Percentiles rank a stretch among this genome's conserved stretches.
phyloP scores from a whole-genome alignment of 2,113 vertebrate genomes.

The Pholis gunnellus region DNA sequence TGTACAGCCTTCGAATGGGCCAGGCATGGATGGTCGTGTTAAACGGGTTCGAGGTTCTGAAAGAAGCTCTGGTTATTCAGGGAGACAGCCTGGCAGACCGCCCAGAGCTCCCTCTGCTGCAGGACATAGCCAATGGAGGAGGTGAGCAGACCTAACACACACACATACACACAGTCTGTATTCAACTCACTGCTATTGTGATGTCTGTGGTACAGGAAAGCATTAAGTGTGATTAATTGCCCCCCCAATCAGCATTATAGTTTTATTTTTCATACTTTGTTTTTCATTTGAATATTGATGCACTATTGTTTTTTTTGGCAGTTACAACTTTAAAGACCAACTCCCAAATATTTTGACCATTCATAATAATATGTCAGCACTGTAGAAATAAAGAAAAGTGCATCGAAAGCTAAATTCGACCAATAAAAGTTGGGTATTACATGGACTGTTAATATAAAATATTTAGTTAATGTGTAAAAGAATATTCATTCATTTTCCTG shows the following conservation, averaged over 20 bases:
- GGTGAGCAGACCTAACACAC: constrained; percentile 31
- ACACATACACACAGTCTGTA: not conserved
- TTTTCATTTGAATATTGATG: no score
- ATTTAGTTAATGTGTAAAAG: not conserved
- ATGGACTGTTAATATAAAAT: not conserved
- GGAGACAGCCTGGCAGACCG: constrained; percentile 64
- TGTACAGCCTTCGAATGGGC: constrained; percentile 65
- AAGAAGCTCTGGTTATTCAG: constrained; percentile 66
- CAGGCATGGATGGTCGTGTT: constrained; percentile 49
- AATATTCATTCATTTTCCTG: not conserved
- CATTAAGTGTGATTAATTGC: not conserved
- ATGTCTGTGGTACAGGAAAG: not conserved
- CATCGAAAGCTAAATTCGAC: not conserved
- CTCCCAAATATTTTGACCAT: not conserved
- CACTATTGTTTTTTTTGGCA: not conserved
- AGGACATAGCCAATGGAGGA: not conserved
- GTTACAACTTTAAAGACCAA: not conserved
- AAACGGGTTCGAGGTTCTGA: constrained; percentile 56
- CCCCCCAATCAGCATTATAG: not conserved
- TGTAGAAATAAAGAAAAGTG: not conserved
- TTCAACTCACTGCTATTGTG: not conserved
- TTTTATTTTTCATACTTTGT: not conserved
- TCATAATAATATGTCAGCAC: not conserved
- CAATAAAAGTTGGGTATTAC: not conserved
- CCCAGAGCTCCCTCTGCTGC: constrained; percentile 30